Evolutionary conservation across 64 coral and sea anemone species (phyloP), one percentile per base, ranked within the genome.

Genomic region (Trachythela sp.): DNA sequence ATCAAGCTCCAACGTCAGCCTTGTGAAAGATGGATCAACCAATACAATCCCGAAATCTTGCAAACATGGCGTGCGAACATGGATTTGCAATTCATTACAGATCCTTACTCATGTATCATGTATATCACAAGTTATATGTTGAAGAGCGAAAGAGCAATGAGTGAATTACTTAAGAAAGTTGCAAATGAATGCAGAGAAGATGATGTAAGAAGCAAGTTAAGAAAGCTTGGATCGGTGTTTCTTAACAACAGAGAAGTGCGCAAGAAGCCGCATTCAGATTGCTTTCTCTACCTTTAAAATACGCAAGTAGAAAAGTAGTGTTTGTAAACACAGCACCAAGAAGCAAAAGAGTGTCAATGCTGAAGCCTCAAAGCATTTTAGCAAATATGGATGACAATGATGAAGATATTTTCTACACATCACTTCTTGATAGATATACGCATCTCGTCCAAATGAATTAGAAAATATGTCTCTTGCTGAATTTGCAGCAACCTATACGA

Each of bases 341-440:
- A n/a, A n/a, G n/a, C 54, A 59, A 59, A 59, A 59, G 54, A 59
- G 54, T 59, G 54, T 59, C 54, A 59, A 59, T 59, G 54, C 54
- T 59, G 18, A 59, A 59, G 54, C 54, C 54, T 59, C 54, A 59
- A 59, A 59, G 54, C 54, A 59, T 59, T 59, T 59, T 59, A 59
- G 54, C 24, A 59, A 59, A 59, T 59, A 59, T 59, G 18, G 54
- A 59, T 59, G 54, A 59, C 54, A 59, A 59, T 59, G 54, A 59
- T 59, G 54, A 59, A 59, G 18, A 59, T 59, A 59, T 59, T 59
- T 59, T 59, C 54, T 59, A 3, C 54, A 59, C 54, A 59, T 59
- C 54, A 59, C 54, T 59, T 59, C 54, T 59, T 59, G 54, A 59
- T 59, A 59, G 54, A 59, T 59, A n/a, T n/a, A 59, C 54, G 54